Percentiles rank a stretch among this genome's conserved stretches.
Evolutionary conservation across 2,113 vertebrate species (phyloP).

Genomic region (Parotia lawesii): DNA sequence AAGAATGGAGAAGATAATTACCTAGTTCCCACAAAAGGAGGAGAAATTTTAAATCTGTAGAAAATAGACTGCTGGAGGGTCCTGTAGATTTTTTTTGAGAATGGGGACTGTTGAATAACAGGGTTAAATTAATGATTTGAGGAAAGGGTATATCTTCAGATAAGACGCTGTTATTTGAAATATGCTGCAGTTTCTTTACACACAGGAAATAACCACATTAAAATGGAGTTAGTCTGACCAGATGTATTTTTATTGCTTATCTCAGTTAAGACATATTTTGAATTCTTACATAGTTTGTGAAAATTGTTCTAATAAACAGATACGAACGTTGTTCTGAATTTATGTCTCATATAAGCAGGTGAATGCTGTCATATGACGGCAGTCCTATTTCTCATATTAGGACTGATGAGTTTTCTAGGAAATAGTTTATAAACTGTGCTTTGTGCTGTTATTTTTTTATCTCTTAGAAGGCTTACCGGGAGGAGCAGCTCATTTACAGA

Average conservation of each 20-base stretch:
- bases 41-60: background rate
- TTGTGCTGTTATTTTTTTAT: background rate
- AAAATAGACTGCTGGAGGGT: background rate
- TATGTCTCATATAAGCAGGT: background rate
- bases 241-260: background rate
- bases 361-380: background rate
- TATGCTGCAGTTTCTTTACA: background rate
- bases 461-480: constrained; percentile 77
- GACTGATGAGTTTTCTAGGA: background rate
- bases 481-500: constrained; percentile 85
- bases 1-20: background rate
- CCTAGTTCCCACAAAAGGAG: background rate
- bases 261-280: background rate
- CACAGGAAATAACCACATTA: background rate
- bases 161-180: background rate
- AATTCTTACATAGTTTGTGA: background rate
- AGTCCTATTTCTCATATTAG: background rate
- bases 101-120: background rate
- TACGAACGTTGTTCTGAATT: background rate
- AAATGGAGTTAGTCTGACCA: background rate
- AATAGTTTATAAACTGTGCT: background rate
- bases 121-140: background rate
- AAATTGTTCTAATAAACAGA: background rate
- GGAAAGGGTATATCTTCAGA: background rate
- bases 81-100: background rate